phyloP scores from a whole-genome alignment of 1,140 invertebrate species.

The Leptinotarsa undecemlineata region DNA sequence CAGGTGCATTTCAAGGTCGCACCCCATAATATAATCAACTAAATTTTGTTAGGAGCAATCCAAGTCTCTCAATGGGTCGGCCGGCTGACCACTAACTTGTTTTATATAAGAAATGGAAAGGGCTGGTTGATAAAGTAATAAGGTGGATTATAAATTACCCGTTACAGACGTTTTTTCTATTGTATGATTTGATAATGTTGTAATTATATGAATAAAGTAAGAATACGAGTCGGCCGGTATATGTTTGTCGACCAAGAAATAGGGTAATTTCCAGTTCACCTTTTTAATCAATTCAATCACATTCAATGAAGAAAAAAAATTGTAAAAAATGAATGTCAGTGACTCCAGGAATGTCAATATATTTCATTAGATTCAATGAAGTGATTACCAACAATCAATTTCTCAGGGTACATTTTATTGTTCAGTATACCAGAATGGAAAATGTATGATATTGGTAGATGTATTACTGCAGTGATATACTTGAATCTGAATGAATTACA shows the following conservation, averaged over 20 bases:
- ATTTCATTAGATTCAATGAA: too few species aligned
- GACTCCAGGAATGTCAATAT: too few species aligned
- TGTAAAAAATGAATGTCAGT: too few species aligned
- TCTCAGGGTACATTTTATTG: too few species aligned
- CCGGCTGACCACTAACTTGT: slow-evolving; percentile 17
- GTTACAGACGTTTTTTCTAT: slow-evolving; percentile 6
- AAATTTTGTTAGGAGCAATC: background rate
- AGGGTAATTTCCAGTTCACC: background rate
- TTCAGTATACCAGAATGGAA: too few species aligned
- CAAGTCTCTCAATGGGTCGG: slow-evolving; percentile 11
- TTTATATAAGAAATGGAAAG: slow-evolving; percentile 15
- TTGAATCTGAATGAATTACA: too few species aligned
- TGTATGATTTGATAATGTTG: slow-evolving; percentile 1
- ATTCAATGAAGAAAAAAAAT: too few species aligned
- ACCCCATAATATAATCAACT: slow-evolving; percentile 33
- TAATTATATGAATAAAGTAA: slow-evolving; percentile 2
- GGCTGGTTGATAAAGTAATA: slow-evolving; percentile 14
- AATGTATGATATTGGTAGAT: too few species aligned
- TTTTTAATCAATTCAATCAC: too few species aligned
- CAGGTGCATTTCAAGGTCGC: slow-evolving; percentile 46
- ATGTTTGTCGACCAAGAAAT: background rate
- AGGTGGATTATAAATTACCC: slow-evolving; percentile 1
- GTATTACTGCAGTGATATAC: too few species aligned
- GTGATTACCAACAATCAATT: too few species aligned
- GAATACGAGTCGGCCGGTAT: background rate